Evolutionary conservation across 1,140 invertebrate genomes (phyloP).

Genomic region (Diabrotica undecimpunctata): DNA sequence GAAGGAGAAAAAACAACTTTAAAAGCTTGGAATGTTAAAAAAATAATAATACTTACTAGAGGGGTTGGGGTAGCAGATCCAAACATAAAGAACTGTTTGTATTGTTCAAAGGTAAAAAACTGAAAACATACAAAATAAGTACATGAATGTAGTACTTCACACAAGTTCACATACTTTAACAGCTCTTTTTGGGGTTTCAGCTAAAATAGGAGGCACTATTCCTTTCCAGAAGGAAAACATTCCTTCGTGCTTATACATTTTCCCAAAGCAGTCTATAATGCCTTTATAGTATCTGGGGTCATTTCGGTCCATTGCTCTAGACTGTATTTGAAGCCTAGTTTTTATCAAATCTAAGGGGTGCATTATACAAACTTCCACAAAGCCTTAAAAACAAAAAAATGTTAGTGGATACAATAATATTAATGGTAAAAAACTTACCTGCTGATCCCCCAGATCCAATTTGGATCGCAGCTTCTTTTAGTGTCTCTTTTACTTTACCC

Average conservation of each 20-base stretch:
- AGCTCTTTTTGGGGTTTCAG: conserved; percentile 92
- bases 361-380: conserved; percentile 94
- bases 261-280: conserved; percentile 79
- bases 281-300: conserved; percentile 70
- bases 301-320: conserved; percentile 39
- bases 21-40: too few relatives aligned
- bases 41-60: conserved; percentile 53
- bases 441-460: conserved; percentile 85
- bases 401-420: background rate
- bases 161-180: conserved; percentile 62
- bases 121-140: conserved; percentile 47
- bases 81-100: conserved; percentile 80
- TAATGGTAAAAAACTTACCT: conserved; percentile 49
- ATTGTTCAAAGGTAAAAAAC: conserved; percentile 91
- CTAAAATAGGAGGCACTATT: conserved; percentile 84
- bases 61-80: conserved; percentile 67
- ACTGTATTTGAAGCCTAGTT: conserved; percentile 79
- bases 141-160: background rate
- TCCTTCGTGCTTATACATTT: conserved; percentile 85
- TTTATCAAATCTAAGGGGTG: conserved; percentile 91
- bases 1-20: too few relatives aligned
- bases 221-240: conserved; percentile 84
- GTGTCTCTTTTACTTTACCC: conserved; percentile 51
- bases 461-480: conserved; percentile 76
- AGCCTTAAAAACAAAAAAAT: conserved; percentile 56